These are phyloP conservation scores for Vandiemenella viatica DNA, from an alignment of 2,888 invertebrate genomes.

Conservation along the genomic window DNA sequence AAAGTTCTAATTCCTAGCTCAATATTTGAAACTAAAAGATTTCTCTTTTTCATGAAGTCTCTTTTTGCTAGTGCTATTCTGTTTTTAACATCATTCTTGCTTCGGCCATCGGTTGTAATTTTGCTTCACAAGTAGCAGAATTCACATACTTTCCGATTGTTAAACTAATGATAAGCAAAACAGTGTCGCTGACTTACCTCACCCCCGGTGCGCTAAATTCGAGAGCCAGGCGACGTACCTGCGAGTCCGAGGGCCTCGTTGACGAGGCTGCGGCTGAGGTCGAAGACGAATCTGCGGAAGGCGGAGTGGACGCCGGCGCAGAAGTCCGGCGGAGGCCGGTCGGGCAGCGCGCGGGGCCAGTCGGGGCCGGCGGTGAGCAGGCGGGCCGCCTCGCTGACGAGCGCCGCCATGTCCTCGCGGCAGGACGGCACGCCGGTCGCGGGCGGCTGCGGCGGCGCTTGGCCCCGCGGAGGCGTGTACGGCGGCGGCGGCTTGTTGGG, in stretches of 20 bases:
- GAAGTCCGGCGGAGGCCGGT: conserved; percentile 25
- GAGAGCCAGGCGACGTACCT: too few species aligned
- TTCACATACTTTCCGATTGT: too few species aligned
- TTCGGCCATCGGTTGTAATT: too few species aligned
- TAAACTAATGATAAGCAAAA: too few species aligned
- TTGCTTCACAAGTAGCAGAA: too few species aligned
- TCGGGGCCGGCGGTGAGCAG: conserved; percentile 29
- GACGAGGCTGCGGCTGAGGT: conserved; percentile 43
- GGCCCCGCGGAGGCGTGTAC: conserved; percentile 44
- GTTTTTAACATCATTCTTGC: too few species aligned
- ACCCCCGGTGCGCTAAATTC: too few species aligned
- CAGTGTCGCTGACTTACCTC: too few species aligned
- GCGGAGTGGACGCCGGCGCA: neutral
- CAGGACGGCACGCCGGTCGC: conserved; percentile 30
- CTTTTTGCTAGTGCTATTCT: too few species aligned
- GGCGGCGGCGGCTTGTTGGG: conserved; percentile 64
- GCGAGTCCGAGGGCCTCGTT: neutral
- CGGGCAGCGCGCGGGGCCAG: conserved; percentile 23
- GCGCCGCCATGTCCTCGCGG: conserved; percentile 31
- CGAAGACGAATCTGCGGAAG: conserved; percentile 33
- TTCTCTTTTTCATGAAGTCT: too few species aligned
- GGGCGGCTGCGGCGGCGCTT: conserved; percentile 23
- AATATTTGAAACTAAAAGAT: too few species aligned
- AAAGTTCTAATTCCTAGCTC: too few species aligned
- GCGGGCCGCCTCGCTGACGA: conserved; percentile 31